Evolutionary conservation across 2,797 vertebrate species (phyloP).

Genomic region (Pseudotriccus pelzelni): DNA sequence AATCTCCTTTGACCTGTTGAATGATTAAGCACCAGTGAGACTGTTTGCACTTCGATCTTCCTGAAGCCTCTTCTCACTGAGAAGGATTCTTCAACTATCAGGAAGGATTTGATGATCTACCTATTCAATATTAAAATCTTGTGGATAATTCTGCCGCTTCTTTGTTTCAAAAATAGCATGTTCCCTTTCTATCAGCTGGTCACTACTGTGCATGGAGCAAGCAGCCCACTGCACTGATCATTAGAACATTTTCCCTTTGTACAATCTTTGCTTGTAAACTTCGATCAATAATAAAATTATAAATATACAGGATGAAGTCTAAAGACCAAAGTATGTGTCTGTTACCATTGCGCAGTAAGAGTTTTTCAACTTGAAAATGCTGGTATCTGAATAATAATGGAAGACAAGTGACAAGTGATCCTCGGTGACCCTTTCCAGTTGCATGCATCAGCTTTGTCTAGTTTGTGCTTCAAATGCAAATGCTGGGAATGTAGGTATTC

Average conservation of each 20-base stretch:
- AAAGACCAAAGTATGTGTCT: neutral
- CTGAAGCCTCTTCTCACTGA: neutral
- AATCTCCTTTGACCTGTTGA: conserved; percentile 33
- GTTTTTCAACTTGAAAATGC: neutral
- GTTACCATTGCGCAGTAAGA: neutral
- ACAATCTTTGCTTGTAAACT: neutral
- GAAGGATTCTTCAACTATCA: neutral
- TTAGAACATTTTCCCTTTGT: neutral
- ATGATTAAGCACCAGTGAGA: neutral
- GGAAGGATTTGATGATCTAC: neutral
- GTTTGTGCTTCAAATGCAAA: neutral
- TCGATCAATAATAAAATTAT: neutral
- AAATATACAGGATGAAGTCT: neutral
- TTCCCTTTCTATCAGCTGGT: neutral
- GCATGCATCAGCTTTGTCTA: neutral
- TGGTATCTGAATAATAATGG: neutral
- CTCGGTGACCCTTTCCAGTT: neutral
- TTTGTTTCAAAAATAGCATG: neutral
- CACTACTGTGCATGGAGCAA: neutral
- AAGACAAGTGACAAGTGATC: neutral
- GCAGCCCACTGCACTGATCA: neutral
- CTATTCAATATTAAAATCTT: neutral
- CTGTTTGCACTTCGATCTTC: conserved; percentile 32
- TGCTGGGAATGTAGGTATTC: neutral
- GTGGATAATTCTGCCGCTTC: neutral